Evolutionary conservation across 2,113 vertebrate species (phyloP).

Genomic region (Macrotis lagotis): DNA sequence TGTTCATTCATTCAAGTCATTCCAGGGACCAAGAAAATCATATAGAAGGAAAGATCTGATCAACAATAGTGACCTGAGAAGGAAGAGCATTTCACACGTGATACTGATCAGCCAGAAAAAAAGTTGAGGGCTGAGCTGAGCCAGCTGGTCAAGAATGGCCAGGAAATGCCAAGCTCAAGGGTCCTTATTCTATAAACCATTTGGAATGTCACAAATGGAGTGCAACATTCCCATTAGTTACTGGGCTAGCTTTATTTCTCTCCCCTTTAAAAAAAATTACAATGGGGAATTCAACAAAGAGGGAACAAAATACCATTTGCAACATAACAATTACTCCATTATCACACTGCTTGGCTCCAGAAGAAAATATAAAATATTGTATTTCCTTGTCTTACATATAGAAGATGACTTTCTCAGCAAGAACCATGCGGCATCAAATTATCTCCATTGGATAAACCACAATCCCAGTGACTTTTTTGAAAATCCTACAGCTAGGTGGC

Average conservation of each 20-base stretch:
- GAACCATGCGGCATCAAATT: background rate
- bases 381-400: background rate
- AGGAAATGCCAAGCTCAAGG: slow-evolving; percentile 23
- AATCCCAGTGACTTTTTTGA: background rate
- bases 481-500: background rate
- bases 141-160: slow-evolving; percentile 9
- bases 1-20: background rate
- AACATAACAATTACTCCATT: background rate
- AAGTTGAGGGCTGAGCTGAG: slow-evolving; percentile 28
- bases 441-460: background rate
- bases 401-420: background rate
- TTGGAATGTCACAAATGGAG: slow-evolving; percentile 35
- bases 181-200: slow-evolving; percentile 24
- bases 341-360: background rate
- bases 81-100: background rate
- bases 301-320: slow-evolving; percentile 12
- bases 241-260: background rate
- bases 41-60: background rate
- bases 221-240: slow-evolving; percentile 43
- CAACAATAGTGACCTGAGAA: background rate
- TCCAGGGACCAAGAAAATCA: background rate
- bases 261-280: too few relatives aligned
- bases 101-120: background rate
- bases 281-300: background rate
- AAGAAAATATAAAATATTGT: background rate